Evolutionary conservation across 2,113 vertebrate species (phyloP), one percentile per base, ranked within the genome.

Genomic region (Muntiacus reevesi): DNA sequence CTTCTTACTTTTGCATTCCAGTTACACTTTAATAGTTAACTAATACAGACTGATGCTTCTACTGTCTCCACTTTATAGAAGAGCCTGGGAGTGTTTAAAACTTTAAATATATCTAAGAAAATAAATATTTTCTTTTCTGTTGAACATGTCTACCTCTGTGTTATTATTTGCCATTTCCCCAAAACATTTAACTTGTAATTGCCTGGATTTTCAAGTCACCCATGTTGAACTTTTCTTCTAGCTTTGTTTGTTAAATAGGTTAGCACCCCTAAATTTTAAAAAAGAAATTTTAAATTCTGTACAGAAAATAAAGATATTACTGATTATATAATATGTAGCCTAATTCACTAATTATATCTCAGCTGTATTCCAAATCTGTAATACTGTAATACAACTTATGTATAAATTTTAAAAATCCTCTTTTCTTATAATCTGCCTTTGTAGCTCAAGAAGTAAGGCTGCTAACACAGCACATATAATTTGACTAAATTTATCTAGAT

Each of bases 401-500:
- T 36, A 3, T 43, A 91, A 96, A 6, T 62, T 1, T 10, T 2
- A 89, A 97, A 96, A 93, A 92, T 85, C 8, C 3, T 8, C n/a
- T 89, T 93, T 82, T 59, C 50, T 85, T 47, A 33, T 92, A 86
- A 92, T 25, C 9, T 82, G 67, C 78, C 81, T 90, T 50, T 74
- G 40, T 60, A 92, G 27, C 28, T 94, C 12, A 67, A 93, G n/a
- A 94, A 84, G 45, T 33, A 60, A 55, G 55, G n/a, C n/a, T 93
- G 21, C n/a, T 71, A 83, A 67, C 7, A 96, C 1, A 86, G 4
- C 12, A 92, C 82, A 89, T 74, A 67, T 10, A 95, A 25, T 76
- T 50, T 87, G 30, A 89, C 27, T 85, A 91, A 95, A 91, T 78
- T 96, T 85, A 83, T 52, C 83, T 87, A 78, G 96, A 93, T 74